Percentiles rank a stretch among this genome's conserved stretches.
These are phyloP conservation scores for Micoletzkya japonica DNA, from an alignment of 2,888 invertebrate species.

Conservation along the genomic window DNA sequence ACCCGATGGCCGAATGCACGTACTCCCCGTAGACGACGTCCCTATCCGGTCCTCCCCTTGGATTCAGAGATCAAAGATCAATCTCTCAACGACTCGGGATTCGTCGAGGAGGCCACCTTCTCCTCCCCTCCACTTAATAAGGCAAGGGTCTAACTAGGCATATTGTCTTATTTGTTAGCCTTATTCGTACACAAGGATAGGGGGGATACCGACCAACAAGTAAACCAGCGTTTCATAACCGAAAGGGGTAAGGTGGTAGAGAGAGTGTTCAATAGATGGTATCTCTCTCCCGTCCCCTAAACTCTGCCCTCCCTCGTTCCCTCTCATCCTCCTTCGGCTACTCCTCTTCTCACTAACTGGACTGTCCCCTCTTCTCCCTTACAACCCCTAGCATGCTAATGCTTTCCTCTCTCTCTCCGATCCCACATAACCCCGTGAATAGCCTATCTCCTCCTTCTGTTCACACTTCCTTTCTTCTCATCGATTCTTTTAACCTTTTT, in stretches of 20 bases:
- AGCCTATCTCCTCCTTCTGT: neutral
- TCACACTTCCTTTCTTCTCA: constrained; percentile 8
- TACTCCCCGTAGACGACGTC: constrained; percentile 15
- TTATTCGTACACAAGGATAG: neutral
- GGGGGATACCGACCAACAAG: too few species aligned
- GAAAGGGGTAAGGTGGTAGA: neutral
- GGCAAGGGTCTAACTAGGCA: too few species aligned
- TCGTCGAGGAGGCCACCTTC: constrained; percentile 19
- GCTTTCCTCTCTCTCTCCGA: neutral
- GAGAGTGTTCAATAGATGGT: constrained; percentile 1
- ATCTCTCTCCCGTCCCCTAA: neutral
- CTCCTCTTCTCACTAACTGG: neutral
- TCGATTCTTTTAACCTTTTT: too few species aligned
- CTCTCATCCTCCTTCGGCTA: neutral
- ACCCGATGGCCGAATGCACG: constrained; percentile 22
- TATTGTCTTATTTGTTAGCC: neutral
- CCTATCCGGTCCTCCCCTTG: constrained; percentile 17
- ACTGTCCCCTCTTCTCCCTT: too few species aligned
- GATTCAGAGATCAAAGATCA: too few species aligned
- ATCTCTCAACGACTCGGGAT: constrained; percentile 25
- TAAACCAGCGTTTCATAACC: too few species aligned
- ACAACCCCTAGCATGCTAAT: too few species aligned
- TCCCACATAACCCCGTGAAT: neutral
- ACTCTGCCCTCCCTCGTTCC: neutral
- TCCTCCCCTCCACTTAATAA: constrained; percentile 15